A percentile compares a stretch with the other conserved stretches of the same genome.
phyloP scores from a whole-genome alignment of 2,888 invertebrate genomes.

The Caradrina kadenii region DNA sequence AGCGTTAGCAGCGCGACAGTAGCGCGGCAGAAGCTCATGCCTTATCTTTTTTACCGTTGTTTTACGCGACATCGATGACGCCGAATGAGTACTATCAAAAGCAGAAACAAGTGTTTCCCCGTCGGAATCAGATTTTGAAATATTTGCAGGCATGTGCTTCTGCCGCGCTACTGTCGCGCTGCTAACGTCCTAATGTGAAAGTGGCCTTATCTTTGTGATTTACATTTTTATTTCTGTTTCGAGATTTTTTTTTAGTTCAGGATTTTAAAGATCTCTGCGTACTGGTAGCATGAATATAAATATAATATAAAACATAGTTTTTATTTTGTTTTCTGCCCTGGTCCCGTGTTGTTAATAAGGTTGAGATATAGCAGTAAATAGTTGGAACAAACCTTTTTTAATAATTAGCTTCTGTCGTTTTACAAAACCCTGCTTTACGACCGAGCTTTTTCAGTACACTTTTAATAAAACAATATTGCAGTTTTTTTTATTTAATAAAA shows the following conservation, averaged over 20 bases:
- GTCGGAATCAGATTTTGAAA: too few relatives aligned
- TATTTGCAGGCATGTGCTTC: too few relatives aligned
- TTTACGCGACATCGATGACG: too few relatives aligned
- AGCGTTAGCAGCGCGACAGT: too few relatives aligned
- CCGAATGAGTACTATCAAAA: too few relatives aligned
- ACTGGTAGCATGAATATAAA: not conserved
- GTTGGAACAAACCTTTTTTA: not conserved
- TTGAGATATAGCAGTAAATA: not conserved
- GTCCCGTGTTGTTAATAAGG: not conserved
- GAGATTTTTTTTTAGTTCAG: not conserved
- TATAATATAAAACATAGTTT: too few relatives aligned
- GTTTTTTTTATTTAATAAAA: constrained; percentile 28
- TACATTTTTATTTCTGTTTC: not conserved
- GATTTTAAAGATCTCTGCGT: not conserved
- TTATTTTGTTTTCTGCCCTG: not conserved
- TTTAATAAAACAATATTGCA: constrained; percentile 46
- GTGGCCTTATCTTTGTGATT: too few relatives aligned
- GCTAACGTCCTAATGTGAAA: too few relatives aligned
- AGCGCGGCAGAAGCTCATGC: too few relatives aligned
- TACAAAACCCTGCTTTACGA: constrained; percentile 8
- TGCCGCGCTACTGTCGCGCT: too few relatives aligned
- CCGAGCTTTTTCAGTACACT: constrained; percentile 11
- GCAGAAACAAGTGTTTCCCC: too few relatives aligned
- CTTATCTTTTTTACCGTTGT: too few relatives aligned
- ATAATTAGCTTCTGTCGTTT: not conserved